These are phyloP conservation scores for Dicyrtomina minuta DNA, from an alignment of 2,888 invertebrate species.

Conservation along the genomic window DNA sequence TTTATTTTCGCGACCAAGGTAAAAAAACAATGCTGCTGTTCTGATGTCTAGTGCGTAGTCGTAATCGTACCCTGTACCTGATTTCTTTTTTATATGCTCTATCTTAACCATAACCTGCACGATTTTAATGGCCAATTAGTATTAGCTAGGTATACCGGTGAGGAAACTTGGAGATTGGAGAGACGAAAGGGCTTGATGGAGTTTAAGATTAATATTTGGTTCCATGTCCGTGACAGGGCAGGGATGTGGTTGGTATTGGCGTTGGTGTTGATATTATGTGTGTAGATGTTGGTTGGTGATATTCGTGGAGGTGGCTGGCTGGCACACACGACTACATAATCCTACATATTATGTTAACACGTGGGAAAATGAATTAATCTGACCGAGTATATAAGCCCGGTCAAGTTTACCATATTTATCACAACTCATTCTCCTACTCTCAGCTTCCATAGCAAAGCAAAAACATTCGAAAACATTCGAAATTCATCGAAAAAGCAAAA, in stretches of 20 bases:
- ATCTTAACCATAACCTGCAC: too few species aligned
- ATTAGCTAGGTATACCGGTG: background rate
- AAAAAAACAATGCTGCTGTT: too few species aligned
- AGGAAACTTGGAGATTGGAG: too few species aligned
- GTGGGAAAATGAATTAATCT: background rate
- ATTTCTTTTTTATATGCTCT: too few species aligned
- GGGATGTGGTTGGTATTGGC: background rate
- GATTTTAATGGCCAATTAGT: constrained; percentile 1
- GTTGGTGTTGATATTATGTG: background rate
- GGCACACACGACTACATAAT: background rate
- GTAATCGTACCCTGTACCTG: too few species aligned
- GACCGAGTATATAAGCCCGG: background rate
- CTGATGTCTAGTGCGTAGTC: too few species aligned
- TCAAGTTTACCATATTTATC: background rate
- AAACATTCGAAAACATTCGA: constrained; percentile 5
- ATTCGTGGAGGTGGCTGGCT: constrained; percentile 1
- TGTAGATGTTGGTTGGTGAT: too few species aligned
- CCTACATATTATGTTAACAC: background rate
- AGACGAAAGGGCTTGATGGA: background rate
- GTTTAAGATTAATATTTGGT: constrained; percentile 4
- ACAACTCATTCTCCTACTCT: background rate
- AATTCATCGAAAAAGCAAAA: background rate
- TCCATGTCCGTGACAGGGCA: background rate
- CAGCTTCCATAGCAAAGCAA: too few species aligned
- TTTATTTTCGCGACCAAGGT: too few species aligned